Evolutionary conservation across 2,888 invertebrate genomes (phyloP).

Genomic region (Zeuzera pyrina): DNA sequence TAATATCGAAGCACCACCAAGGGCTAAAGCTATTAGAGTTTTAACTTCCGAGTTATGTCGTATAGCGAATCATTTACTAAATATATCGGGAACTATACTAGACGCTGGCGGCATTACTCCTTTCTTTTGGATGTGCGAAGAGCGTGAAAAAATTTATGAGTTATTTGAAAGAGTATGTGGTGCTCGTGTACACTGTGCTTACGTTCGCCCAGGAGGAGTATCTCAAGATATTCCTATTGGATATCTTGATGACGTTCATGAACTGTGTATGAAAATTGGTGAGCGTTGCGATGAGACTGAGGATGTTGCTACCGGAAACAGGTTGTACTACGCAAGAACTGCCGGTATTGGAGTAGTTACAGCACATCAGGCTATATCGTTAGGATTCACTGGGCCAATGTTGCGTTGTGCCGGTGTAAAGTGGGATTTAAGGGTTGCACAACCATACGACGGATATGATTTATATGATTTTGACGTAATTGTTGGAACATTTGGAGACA

Average conservation of each 20-base stretch:
- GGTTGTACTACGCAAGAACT: constrained; percentile 77
- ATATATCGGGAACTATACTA: constrained; percentile 80
- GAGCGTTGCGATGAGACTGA: constrained; percentile 89
- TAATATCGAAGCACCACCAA: constrained; percentile 81
- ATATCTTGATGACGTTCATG: constrained; percentile 84
- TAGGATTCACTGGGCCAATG: constrained; percentile 81
- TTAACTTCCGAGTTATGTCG: constrained; percentile 84
- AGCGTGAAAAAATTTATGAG: constrained; percentile 89
- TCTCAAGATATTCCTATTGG: constrained; percentile 73
- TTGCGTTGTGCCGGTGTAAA: constrained; percentile 86
- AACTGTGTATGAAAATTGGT: constrained; percentile 76
- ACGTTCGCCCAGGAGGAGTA: constrained; percentile 89
- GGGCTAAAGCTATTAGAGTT: constrained; percentile 87
- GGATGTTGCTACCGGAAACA: constrained; percentile 82
- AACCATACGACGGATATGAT: constrained; percentile 90
- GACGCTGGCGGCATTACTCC: constrained; percentile 92
- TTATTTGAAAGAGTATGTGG: constrained; percentile 88
- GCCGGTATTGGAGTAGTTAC: constrained; percentile 81
- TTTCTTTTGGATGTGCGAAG: constrained; percentile 93
- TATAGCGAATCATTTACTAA: constrained; percentile 86
- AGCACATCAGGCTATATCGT: constrained; percentile 84
- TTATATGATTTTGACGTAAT: constrained; percentile 88
- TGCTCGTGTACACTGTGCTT: constrained; percentile 87
- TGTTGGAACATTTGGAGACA: constrained; percentile 86
- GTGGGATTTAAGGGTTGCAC: constrained; percentile 87